Conservation (phyloP, 30 jellyfish, hydroid and myxozoan genomes). For the Hydra vulgaris region DNA sequence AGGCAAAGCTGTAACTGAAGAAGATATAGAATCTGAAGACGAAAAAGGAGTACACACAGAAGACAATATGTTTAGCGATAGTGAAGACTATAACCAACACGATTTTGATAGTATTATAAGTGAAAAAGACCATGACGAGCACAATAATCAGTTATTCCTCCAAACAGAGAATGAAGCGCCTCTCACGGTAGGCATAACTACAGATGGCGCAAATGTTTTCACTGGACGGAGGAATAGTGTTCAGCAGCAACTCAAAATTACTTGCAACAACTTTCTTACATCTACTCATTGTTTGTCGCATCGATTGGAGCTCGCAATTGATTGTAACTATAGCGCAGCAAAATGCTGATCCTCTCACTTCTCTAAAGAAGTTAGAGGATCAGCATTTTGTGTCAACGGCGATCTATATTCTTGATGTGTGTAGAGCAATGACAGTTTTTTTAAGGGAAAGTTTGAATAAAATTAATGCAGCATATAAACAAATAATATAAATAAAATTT, state of each 20-base stretch:
- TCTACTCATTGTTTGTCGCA: too few relatives aligned
- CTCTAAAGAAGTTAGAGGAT: too few relatives aligned
- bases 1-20: background rate
- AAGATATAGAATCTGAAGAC: background rate
- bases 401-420: too few relatives aligned
- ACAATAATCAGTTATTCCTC: background rate
- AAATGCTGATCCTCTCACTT: too few relatives aligned
- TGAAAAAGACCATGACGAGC: background rate
- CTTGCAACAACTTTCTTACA: background rate
- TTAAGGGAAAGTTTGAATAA: too few relatives aligned
- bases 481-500: too few relatives aligned
- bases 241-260: background rate
- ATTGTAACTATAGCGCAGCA: too few relatives aligned
- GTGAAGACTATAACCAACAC: background rate
- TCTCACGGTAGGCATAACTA: background rate
- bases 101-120: background rate
- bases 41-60: constrained; percentile 9
- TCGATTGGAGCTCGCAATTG: too few relatives aligned
- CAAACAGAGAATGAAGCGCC: background rate
- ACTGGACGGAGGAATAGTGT: background rate
- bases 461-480: too few relatives aligned
- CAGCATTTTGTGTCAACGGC: too few relatives aligned
- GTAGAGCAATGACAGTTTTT: too few relatives aligned
- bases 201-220: background rate
- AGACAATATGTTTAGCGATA: background rate